Evolutionary conservation across 2,113 vertebrate species (phyloP).

Genomic region (Istiophorus platypterus): DNA sequence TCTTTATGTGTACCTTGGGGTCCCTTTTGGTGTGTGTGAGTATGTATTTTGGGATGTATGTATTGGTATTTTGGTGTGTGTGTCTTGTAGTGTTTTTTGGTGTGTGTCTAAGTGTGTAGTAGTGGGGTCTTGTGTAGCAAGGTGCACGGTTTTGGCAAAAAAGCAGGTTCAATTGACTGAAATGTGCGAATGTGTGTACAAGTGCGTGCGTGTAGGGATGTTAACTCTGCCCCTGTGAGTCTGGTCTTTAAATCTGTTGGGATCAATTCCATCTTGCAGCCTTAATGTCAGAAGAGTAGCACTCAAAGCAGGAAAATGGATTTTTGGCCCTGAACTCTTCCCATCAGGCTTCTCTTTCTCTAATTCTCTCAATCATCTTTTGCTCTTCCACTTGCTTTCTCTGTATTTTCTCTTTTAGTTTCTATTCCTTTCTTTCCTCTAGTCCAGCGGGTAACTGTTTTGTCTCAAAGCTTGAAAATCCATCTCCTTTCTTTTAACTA

Average conservation of each 20-base stretch:
- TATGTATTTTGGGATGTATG: slow-evolving; percentile 17
- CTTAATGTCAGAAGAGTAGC: slow-evolving; percentile 65
- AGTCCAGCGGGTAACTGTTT: background rate
- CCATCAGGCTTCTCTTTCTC: slow-evolving; percentile 44
- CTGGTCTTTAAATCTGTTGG: slow-evolving; percentile 74
- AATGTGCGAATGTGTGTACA: slow-evolving; percentile 25
- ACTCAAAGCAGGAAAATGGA: slow-evolving; percentile 69
- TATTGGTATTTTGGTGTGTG: slow-evolving; percentile 38
- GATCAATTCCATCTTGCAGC: slow-evolving; percentile 72
- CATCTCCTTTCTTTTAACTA: background rate
- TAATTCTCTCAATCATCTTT: slow-evolving; percentile 48
- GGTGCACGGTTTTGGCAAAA: slow-evolving; percentile 49
- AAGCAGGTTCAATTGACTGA: slow-evolving; percentile 51
- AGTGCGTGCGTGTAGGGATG: slow-evolving; percentile 12
- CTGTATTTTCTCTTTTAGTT: background rate
- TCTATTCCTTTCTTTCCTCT: background rate
- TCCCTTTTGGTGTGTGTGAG: slow-evolving; percentile 28
- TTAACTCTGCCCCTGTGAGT: slow-evolving; percentile 62
- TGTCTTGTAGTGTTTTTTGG: slow-evolving; percentile 27
- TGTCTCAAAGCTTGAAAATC: too few relatives aligned
- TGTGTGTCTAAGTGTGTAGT: slow-evolving; percentile 25
- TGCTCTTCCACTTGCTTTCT: slow-evolving; percentile 7
- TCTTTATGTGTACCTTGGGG: slow-evolving; percentile 39
- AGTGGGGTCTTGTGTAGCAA: slow-evolving; percentile 30
- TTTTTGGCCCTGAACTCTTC: slow-evolving; percentile 61